Percentiles rank a stretch among this genome's conserved stretches.
Conservation (phyloP, 2,797 vertebrate genomes). For the Brachyalestes nurse region DNA sequence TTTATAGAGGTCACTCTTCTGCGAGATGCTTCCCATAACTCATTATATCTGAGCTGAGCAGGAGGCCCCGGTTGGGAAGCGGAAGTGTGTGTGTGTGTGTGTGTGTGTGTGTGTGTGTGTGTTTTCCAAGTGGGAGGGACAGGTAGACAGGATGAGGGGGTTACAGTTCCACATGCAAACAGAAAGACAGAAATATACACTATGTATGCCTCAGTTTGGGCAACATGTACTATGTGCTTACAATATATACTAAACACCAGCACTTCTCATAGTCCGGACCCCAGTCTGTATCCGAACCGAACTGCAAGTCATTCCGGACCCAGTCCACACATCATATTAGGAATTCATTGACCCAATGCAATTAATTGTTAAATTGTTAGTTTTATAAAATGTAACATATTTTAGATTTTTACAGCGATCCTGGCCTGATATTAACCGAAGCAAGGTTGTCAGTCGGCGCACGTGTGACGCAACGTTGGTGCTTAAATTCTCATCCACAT, state of each 20-base stretch:
- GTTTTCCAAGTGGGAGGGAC: conserved; percentile 1
- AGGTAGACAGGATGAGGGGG: neutral
- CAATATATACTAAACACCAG: neutral
- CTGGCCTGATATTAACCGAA: too few relatives aligned
- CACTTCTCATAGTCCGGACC: too few relatives aligned
- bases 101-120: neutral
- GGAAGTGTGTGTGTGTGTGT: neutral
- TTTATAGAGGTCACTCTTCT: conserved; percentile 43
- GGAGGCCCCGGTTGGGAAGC: conserved; percentile 19
- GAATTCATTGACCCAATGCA: too few relatives aligned
- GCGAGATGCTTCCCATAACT: conserved; percentile 4
- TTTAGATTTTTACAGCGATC: too few relatives aligned
- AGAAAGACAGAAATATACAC: neutral
- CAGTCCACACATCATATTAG: too few relatives aligned
- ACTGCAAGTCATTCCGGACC: too few relatives aligned
- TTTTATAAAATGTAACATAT: too few relatives aligned
- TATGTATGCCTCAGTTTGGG: neutral
- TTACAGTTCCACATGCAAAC: neutral
- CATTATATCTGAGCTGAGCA: conserved; percentile 33
- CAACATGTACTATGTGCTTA: neutral
- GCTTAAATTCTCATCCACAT: too few relatives aligned
- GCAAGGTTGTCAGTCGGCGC: too few relatives aligned
- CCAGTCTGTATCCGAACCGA: too few relatives aligned
- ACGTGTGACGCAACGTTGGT: too few relatives aligned
- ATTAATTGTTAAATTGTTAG: too few relatives aligned